Evolutionary conservation across 64 coral and sea anemone species (phyloP).

Genomic region (Anthopleura sola): DNA sequence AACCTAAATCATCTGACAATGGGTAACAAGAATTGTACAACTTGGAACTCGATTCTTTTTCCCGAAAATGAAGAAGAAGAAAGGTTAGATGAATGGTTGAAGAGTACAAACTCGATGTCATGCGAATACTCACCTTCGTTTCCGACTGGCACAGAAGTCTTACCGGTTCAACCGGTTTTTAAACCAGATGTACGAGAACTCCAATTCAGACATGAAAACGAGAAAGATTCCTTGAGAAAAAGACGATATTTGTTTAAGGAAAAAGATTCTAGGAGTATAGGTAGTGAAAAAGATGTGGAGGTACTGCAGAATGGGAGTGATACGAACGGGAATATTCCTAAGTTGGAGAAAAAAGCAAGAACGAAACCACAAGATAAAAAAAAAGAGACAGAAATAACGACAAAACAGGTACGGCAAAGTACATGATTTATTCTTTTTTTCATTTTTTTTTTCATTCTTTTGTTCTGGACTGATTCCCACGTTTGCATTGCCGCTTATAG

Average conservation of each 20-base stretch:
- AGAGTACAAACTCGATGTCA: background rate
- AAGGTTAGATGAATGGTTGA: background rate
- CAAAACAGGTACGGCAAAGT: background rate
- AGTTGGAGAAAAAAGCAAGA: background rate
- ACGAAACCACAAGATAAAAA: background rate
- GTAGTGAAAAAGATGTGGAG: background rate
- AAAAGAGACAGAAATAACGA: background rate
- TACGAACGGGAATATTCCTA: background rate
- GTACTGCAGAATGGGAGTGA: background rate
- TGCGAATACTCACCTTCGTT: background rate
- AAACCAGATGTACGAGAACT: slow-evolving; percentile 19
- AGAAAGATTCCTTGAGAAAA: background rate
- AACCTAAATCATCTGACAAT: background rate
- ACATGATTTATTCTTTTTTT: background rate
- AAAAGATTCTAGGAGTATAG: background rate
- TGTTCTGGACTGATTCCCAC: too few relatives aligned
- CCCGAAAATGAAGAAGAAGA: slow-evolving; percentile 18
- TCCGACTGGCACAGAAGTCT: background rate
- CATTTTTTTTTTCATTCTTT: too few relatives aligned
- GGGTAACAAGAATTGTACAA: slow-evolving; percentile 10
- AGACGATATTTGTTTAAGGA: background rate
- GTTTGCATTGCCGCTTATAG: too few relatives aligned
- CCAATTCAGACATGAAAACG: background rate
- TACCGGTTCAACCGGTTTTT: slow-evolving; percentile 4
- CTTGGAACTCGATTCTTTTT: slow-evolving; percentile 1